Percentiles rank a stretch among this genome's conserved stretches.
These are phyloP conservation scores for Colistium nudipinnis DNA, from an alignment of 2,113 vertebrate species.

Conservation along the genomic window DNA sequence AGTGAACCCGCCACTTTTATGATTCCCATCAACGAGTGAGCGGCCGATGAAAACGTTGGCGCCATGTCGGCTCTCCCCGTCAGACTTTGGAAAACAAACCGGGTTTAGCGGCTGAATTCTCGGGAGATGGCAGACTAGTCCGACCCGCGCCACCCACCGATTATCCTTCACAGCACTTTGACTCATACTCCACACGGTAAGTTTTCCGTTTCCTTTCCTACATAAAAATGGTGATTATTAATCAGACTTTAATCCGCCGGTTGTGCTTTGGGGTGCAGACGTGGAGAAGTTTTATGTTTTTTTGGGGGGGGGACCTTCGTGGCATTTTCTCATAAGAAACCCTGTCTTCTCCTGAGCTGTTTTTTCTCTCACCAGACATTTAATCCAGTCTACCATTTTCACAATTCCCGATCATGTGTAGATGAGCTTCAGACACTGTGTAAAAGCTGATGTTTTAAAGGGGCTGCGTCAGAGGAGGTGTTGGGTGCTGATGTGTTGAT, in stretches of 20 bases:
- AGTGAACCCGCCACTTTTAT: slow-evolving; percentile 41
- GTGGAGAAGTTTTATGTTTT: slow-evolving; percentile 56
- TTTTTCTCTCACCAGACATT: too few species aligned
- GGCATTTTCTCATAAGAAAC: slow-evolving; percentile 16
- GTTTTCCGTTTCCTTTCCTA: slow-evolving; percentile 14
- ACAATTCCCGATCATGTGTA: too few species aligned
- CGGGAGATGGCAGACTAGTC: slow-evolving; percentile 73
- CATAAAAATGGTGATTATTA: neutral
- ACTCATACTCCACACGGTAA: slow-evolving; percentile 52
- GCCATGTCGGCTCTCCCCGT: slow-evolving; percentile 55
- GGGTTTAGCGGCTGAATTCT: slow-evolving; percentile 63
- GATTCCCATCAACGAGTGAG: slow-evolving; percentile 2
- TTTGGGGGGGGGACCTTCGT: slow-evolving; percentile 22
- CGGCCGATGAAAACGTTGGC: slow-evolving; percentile 59
- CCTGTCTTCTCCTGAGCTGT: too few species aligned
- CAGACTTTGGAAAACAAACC: slow-evolving; percentile 70
- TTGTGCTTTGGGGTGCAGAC: neutral
- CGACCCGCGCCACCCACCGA: slow-evolving; percentile 33
- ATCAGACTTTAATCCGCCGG: neutral
- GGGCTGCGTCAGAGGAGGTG: too few species aligned
- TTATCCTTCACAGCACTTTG: slow-evolving; percentile 48
- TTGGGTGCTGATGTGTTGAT: neutral
- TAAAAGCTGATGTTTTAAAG: too few species aligned
- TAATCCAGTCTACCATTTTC: neutral
- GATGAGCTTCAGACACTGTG: too few species aligned